phyloP scores from a whole-genome alignment of 2,888 invertebrate genomes.

The Lasioglossum figueresi region DNA sequence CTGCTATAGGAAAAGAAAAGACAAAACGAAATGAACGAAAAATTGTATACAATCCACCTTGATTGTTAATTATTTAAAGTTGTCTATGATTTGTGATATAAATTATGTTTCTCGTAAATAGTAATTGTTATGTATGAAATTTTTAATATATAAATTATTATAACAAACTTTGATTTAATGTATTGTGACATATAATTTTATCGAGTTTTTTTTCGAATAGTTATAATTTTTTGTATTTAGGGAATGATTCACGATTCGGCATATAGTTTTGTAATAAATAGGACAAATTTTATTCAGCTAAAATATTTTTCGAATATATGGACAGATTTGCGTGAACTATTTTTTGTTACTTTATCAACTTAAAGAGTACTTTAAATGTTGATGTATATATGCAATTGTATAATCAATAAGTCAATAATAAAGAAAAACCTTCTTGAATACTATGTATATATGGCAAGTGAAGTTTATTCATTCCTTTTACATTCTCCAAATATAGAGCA shows the following conservation, averaged over 20 bases:
- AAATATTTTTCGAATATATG: background rate
- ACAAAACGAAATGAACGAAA: conserved; percentile 1
- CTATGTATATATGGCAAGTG: background rate
- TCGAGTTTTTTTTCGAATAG: background rate
- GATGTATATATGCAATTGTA: conserved; percentile 13
- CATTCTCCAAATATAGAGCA: conserved; percentile 3
- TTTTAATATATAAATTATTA: conserved; percentile 6
- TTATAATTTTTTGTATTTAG: background rate
- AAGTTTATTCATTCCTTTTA: conserved; percentile 6
- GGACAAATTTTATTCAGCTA: background rate
- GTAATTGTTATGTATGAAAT: background rate
- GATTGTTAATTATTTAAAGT: conserved; percentile 28
- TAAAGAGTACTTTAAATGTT: conserved; percentile 14
- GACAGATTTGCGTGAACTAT: conserved; percentile 4
- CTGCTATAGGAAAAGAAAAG: background rate
- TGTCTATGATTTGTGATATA: conserved; percentile 23
- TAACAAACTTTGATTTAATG: conserved; percentile 24
- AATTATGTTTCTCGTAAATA: conserved; percentile 20
- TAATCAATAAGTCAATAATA: conserved; percentile 23
- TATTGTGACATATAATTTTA: background rate
- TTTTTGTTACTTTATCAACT: background rate
- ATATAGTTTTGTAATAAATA: conserved; percentile 13
- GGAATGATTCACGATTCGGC: background rate
- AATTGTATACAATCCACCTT: conserved; percentile 34
- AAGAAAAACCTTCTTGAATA: conserved; percentile 16